phyloP scores from a whole-genome alignment of 2,113 vertebrate genomes.

The Phasianus colchicus region DNA sequence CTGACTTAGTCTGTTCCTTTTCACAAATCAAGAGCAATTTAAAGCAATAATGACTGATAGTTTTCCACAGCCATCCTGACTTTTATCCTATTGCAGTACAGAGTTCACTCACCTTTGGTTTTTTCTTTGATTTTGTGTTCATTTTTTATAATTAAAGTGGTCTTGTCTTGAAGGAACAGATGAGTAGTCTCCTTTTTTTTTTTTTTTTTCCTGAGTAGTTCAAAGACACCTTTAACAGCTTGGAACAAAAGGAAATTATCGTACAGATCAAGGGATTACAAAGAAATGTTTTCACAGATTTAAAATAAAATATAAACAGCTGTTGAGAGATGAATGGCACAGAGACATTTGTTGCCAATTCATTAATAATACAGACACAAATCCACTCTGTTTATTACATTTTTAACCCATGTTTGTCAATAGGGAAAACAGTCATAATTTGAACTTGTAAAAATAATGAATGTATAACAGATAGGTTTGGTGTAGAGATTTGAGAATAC shows the following conservation, averaged over 20 bases:
- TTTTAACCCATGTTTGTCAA: conserved; percentile 66
- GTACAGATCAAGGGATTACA: conserved; percentile 77
- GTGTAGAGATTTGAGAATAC: conserved; percentile 53
- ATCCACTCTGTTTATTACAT: conserved; percentile 62
- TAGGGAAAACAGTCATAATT: conserved; percentile 49
- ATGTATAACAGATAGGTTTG: conserved; percentile 50
- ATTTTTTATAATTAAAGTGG: conserved; percentile 78
- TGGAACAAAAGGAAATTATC: conserved; percentile 81
- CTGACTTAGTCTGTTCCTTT: conserved; percentile 9
- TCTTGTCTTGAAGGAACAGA: conserved; percentile 73
- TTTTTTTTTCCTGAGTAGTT: conserved; percentile 56
- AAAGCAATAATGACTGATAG: conserved; percentile 70
- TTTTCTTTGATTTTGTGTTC: conserved; percentile 77
- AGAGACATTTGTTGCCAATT: conserved; percentile 73
- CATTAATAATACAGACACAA: conserved; percentile 75
- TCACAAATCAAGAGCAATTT: conserved; percentile 71
- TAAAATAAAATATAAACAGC: conserved; percentile 83
- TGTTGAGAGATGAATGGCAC: conserved; percentile 66
- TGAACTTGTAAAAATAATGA: conserved; percentile 68
- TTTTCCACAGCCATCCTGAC: conserved; percentile 61
- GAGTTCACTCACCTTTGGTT: conserved; percentile 74
- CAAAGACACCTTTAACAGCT: conserved; percentile 76
- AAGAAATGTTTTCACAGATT: conserved; percentile 75
- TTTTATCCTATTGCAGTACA: conserved; percentile 55
- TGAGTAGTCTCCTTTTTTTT: conserved; percentile 49